Evolutionary conservation across 2,888 invertebrate species (phyloP).

Genomic region (Cosmia pyralina): DNA sequence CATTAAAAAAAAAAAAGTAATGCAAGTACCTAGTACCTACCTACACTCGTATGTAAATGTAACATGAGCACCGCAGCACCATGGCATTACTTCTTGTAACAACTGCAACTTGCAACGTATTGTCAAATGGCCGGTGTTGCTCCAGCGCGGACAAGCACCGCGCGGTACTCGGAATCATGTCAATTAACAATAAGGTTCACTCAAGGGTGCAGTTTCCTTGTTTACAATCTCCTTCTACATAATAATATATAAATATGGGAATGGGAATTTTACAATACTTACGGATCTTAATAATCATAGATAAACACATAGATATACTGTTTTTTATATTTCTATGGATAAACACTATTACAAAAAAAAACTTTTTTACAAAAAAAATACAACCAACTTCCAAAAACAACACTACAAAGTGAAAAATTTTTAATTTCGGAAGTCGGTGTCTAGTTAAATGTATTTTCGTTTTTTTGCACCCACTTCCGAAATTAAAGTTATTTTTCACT

Average conservation of each 20-base stretch:
- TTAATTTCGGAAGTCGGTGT: too few relatives aligned
- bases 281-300: background rate
- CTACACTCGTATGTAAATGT: background rate
- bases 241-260: conserved; percentile 13
- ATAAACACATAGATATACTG: too few relatives aligned
- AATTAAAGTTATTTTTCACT: too few relatives aligned
- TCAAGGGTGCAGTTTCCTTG: conserved; percentile 17
- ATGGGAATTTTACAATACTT: background rate
- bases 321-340: too few relatives aligned
- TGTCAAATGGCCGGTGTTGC: conserved; percentile 2
- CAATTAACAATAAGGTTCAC: conserved; percentile 23
- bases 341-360: too few relatives aligned
- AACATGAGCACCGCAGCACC: conserved; percentile 2
- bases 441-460: too few relatives aligned
- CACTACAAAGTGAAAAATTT: too few relatives aligned
- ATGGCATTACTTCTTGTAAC: background rate
- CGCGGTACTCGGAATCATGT: conserved; percentile 4
- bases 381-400: too few relatives aligned
- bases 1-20: background rate
- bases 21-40: too few relatives aligned
- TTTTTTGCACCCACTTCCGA: too few relatives aligned
- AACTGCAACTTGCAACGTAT: background rate
- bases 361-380: too few relatives aligned
- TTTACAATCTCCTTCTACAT: conserved; percentile 13
- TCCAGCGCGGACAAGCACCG: conserved; percentile 15